phyloP scores from a whole-genome alignment of 2,797 vertebrate genomes.

The Pseudomugil tenellus region DNA sequence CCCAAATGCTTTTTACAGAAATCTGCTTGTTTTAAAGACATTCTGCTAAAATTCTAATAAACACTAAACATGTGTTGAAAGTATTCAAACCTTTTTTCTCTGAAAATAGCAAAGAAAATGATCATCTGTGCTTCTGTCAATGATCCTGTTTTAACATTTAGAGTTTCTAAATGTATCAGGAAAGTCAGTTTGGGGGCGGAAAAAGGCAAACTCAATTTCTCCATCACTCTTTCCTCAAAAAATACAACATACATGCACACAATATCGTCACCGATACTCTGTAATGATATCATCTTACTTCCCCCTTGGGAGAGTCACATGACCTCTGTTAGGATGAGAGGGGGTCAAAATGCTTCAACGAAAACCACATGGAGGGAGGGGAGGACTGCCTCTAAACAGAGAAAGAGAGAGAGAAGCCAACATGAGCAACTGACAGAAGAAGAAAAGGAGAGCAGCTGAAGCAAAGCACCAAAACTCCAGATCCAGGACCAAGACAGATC shows the following conservation, averaged over 20 bases:
- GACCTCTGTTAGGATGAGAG: constrained; percentile 55
- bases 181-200: background rate
- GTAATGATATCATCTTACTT: constrained; percentile 74
- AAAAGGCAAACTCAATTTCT: background rate
- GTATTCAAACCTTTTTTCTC: background rate
- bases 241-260: constrained; percentile 22
- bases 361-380: constrained; percentile 81
- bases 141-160: background rate
- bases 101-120: background rate
- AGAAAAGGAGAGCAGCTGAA: constrained; percentile 44
- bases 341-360: constrained; percentile 70
- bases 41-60: background rate
- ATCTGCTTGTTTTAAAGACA: background rate
- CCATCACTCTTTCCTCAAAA: constrained; percentile 1
- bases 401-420: constrained; percentile 12
- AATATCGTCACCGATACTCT: constrained; percentile 51
- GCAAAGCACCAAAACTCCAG: constrained; percentile 14
- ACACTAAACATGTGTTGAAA: background rate
- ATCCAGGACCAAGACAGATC: constrained; percentile 7
- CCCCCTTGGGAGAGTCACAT: constrained; percentile 75
- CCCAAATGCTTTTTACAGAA: background rate
- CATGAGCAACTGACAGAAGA: background rate
- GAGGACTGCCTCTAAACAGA: constrained; percentile 46
- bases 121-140: background rate
- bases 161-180: background rate